Percentiles rank a stretch among this genome's conserved stretches.
These are phyloP conservation scores for Spatula versicolor DNA, from an alignment of 2,797 vertebrate species.

Conservation along the genomic window DNA sequence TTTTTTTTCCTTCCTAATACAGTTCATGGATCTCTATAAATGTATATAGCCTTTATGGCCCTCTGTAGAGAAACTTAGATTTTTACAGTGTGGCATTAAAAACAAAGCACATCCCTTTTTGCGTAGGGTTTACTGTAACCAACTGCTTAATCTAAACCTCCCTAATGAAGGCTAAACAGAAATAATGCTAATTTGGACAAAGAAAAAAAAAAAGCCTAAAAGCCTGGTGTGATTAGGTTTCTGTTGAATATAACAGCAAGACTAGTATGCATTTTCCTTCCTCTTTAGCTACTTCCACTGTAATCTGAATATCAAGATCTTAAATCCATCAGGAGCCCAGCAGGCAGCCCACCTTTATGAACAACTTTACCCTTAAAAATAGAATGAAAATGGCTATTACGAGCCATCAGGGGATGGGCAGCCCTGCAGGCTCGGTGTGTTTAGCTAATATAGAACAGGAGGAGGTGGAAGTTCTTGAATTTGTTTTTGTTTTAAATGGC, in stretches of 20 bases:
- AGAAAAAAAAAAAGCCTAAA: neutral
- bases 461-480: constrained; percentile 33
- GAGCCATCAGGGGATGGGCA: neutral
- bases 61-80: neutral
- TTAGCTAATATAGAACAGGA: constrained; percentile 44
- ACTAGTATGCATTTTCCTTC: neutral
- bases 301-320: constrained; percentile 60
- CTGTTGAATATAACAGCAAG: neutral
- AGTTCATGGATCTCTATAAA: neutral
- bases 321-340: constrained; percentile 59
- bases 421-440: constrained; percentile 2
- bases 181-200: constrained; percentile 52
- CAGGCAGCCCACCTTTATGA: constrained; percentile 47
- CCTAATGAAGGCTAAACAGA: constrained; percentile 56
- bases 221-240: constrained; percentile 39
- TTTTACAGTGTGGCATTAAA: neutral
- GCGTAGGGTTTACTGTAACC: constrained; percentile 18
- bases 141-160: neutral
- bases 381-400: constrained; percentile 34
- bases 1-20: neutral
- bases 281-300: constrained; percentile 29
- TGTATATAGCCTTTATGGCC: neutral
- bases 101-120: neutral
- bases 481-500: constrained; percentile 31
- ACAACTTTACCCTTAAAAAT: constrained; percentile 50